Conservation (phyloP, 2,888 invertebrate species). For the Nomada fabriciana region DNA sequence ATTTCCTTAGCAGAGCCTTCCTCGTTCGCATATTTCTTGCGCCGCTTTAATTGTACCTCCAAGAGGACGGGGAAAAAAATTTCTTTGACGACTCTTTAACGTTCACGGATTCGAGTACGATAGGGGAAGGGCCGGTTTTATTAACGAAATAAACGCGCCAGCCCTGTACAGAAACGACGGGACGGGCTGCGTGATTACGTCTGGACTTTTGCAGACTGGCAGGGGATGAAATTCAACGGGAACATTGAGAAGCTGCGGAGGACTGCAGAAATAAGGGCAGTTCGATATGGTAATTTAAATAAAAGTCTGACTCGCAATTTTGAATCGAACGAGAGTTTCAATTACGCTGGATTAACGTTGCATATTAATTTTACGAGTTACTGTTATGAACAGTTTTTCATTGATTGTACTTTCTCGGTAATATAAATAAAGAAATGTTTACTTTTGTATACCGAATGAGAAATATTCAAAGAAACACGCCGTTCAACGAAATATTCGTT, state of each 20-base stretch:
- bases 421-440: too few species aligned
- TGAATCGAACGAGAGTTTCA: not conserved
- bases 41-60: conserved; percentile 36
- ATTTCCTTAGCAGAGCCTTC: conserved; percentile 55
- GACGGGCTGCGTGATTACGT: conserved; percentile 82
- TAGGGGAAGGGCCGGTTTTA: conserved; percentile 23
- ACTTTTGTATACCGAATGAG: too few species aligned
- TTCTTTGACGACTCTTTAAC: conserved; percentile 44
- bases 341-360: not conserved
- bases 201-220: conserved; percentile 7
- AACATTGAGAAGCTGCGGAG: not conserved
- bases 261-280: not conserved
- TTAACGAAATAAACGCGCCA: conserved; percentile 46
- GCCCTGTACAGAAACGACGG: conserved; percentile 81
- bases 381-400: too few species aligned
- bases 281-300: conserved; percentile 1
- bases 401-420: too few species aligned
- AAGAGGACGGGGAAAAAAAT: conserved; percentile 9
- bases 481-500: too few species aligned
- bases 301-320: conserved; percentile 22
- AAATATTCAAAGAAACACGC: too few species aligned
- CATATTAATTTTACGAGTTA: not conserved
- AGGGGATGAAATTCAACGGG: conserved; percentile 18
- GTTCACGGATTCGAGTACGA: conserved; percentile 6
- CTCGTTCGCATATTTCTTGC: conserved; percentile 44